Percentiles rank a stretch among this genome's conserved stretches.
These are phyloP conservation scores for Circaetus gallicus DNA, from an alignment of 2,113 vertebrate genomes.

Conservation along the genomic window DNA sequence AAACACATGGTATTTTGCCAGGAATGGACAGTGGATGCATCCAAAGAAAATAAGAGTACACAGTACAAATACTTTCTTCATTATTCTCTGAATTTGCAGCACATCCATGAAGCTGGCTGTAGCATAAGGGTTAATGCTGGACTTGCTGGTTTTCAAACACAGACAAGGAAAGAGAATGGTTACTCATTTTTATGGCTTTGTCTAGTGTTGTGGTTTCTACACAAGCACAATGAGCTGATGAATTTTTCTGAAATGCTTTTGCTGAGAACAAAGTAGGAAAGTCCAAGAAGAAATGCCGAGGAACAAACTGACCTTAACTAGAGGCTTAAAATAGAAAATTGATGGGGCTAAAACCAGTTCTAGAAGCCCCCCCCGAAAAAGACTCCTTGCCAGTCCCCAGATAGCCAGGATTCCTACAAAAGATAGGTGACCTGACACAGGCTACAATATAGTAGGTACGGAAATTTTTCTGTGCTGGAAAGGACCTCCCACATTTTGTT, in stretches of 20 bases:
- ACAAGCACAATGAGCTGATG: background rate
- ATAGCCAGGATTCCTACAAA: background rate
- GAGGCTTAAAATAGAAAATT: background rate
- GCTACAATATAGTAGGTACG: background rate
- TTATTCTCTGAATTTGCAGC: background rate
- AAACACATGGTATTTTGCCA: background rate
- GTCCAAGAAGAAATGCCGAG: background rate
- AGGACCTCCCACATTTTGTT: background rate
- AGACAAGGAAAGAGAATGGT: background rate
- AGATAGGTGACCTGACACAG: background rate
- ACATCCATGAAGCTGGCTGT: background rate
- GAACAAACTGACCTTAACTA: background rate
- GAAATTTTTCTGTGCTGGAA: background rate
- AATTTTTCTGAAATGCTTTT: background rate
- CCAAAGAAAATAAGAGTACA: rapidly evolving
- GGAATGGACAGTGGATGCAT: background rate
- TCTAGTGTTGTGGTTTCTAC: background rate
- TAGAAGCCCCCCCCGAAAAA: background rate
- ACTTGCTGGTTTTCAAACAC: background rate
- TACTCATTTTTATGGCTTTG: background rate
- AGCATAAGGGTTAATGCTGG: background rate
- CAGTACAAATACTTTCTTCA: background rate
- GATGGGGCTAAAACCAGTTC: background rate
- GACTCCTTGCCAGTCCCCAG: background rate
- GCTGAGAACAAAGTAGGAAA: background rate